Percentiles rank a stretch among this genome's conserved stretches.
Conservation (phyloP, 2,113 vertebrate species). For the Delphinus delphis region DNA sequence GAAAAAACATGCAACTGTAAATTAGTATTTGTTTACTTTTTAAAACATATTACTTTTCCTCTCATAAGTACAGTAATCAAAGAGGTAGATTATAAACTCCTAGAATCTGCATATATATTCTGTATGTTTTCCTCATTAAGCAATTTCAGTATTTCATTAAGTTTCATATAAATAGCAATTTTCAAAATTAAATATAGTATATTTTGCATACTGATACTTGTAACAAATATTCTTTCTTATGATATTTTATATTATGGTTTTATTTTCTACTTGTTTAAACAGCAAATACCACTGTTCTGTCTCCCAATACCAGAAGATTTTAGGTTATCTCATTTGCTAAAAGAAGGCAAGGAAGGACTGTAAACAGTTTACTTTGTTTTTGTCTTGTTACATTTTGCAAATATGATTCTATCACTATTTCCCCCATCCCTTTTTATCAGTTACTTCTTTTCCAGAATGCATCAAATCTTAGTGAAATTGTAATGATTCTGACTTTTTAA, state of each 20-base stretch:
- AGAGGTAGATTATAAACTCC: neutral
- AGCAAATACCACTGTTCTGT: neutral
- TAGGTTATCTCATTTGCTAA: neutral
- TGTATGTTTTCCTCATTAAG: neutral
- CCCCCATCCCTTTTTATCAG: neutral
- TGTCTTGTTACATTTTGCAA: neutral
- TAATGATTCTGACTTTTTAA: neutral
- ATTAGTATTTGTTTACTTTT: neutral
- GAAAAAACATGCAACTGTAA: neutral
- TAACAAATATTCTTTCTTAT: neutral
- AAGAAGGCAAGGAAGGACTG: neutral
- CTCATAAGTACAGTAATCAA: neutral
- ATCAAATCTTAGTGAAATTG: slow-evolving; percentile 9
- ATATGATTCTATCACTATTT: neutral
- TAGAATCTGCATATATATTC: neutral
- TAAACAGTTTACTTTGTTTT: neutral
- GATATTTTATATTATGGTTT: neutral
- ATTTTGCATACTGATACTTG: neutral
- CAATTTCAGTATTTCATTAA: neutral
- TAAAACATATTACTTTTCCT: neutral
- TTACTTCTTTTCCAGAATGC: neutral
- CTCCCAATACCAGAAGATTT: neutral
- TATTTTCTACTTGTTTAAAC: neutral
- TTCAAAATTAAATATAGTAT: neutral
- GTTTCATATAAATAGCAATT: neutral